Conservation (phyloP, 2,113 vertebrate genomes). For the Ceyx melanurus region DNA sequence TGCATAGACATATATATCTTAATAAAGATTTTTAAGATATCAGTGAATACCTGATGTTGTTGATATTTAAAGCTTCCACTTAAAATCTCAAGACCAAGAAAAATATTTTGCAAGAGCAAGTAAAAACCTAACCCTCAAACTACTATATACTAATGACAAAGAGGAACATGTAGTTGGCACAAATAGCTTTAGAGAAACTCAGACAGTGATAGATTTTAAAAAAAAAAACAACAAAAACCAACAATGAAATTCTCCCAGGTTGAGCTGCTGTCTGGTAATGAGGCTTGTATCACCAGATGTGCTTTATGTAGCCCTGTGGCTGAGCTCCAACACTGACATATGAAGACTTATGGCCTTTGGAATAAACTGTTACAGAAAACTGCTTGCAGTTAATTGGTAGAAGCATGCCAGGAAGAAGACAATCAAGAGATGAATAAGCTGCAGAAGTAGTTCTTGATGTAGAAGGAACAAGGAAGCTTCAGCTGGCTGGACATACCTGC, state of each 20-base stretch:
- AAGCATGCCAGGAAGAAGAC: background rate
- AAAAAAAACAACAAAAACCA: too few species aligned
- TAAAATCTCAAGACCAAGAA: background rate
- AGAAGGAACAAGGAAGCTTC: background rate
- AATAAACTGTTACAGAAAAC: background rate
- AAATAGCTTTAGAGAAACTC: background rate
- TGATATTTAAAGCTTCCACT: background rate
- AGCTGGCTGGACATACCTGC: background rate
- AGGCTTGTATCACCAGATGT: background rate
- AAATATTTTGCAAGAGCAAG: background rate
- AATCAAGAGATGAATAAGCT: background rate
- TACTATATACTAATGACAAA: background rate
- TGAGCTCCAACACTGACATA: background rate
- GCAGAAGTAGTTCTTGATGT: background rate
- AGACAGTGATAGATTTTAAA: background rate
- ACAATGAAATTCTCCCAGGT: background rate
- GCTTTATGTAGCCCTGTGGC: background rate
- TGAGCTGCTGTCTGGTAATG: background rate
- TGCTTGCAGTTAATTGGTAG: background rate
- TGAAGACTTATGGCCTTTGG: background rate
- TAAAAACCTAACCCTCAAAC: background rate
- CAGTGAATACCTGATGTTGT: background rate
- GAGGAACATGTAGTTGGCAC: background rate
- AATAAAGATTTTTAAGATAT: background rate
- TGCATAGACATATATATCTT: background rate